phyloP scores from a whole-genome alignment of 2,797 vertebrate species.

The Clarias fuscus region DNA sequence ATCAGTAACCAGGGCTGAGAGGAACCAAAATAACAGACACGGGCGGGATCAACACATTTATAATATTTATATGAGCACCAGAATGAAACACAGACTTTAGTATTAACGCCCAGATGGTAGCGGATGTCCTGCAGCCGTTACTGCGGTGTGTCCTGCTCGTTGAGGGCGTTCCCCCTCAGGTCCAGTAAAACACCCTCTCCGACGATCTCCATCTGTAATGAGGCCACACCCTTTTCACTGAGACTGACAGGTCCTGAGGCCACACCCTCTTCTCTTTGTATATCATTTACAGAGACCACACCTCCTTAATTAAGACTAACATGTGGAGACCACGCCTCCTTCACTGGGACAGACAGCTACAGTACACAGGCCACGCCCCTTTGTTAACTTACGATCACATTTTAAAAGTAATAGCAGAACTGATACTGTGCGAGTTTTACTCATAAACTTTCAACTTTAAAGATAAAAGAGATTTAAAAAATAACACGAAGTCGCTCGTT shows the following conservation, averaged over 20 bases:
- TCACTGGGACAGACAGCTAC: too few relatives aligned
- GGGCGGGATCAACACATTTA: too few relatives aligned
- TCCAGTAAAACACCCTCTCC: constrained; percentile 78
- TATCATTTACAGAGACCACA: background rate
- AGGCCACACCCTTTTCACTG: background rate
- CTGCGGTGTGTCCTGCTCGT: background rate
- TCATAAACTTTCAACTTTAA: too few relatives aligned
- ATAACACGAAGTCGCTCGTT: background rate
- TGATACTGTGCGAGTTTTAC: too few relatives aligned
- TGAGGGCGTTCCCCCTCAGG: constrained; percentile 69
- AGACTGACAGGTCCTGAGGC: background rate
- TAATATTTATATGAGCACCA: too few relatives aligned
- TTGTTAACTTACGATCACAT: too few relatives aligned
- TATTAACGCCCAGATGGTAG: too few relatives aligned
- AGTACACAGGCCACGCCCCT: background rate
- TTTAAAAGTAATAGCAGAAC: too few relatives aligned
- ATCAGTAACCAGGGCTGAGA: too few relatives aligned
- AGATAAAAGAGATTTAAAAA: too few relatives aligned
- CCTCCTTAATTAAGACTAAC: background rate
- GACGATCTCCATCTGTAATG: constrained; percentile 74
- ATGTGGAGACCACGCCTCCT: background rate
- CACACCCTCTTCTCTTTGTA: background rate
- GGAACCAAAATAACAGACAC: too few relatives aligned
- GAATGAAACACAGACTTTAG: too few relatives aligned
- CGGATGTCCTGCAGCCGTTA: background rate